Conservation (phyloP, 2,888 invertebrate species). For the Omphaloscelis lunosa region DNA sequence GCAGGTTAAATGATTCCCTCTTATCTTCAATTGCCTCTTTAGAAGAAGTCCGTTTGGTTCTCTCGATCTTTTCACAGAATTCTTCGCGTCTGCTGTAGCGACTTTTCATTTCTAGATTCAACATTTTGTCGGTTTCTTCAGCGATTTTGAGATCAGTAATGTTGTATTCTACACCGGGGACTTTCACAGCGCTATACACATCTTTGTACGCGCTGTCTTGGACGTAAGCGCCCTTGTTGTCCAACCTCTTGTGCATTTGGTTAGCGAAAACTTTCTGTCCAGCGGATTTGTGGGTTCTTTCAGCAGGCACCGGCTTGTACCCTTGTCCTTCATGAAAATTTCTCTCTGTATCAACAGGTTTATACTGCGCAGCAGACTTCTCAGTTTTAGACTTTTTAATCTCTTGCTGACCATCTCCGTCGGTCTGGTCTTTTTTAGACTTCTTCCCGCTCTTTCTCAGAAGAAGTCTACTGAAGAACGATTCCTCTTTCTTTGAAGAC, state of each 20-base stretch:
- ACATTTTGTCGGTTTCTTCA: conserved; percentile 88
- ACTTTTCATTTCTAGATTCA: conserved; percentile 85
- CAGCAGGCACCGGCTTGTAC: conserved; percentile 84
- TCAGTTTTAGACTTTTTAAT: conserved; percentile 85
- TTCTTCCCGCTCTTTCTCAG: conserved; percentile 93
- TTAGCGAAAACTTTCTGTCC: conserved; percentile 89
- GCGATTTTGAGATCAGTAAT: conserved; percentile 89
- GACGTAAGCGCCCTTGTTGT: conserved; percentile 88
- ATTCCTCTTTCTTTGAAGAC: conserved; percentile 90
- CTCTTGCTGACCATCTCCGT: conserved; percentile 84
- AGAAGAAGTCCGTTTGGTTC: conserved; percentile 80
- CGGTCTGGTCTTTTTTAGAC: conserved; percentile 90
- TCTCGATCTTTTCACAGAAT: conserved; percentile 81
- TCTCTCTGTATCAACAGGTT: conserved; percentile 81
- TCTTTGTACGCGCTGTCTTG: conserved; percentile 89
- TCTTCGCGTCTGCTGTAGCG: conserved; percentile 85
- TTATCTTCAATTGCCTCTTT: conserved; percentile 83
- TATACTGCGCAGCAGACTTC: conserved; percentile 81
- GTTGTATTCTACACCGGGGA: conserved; percentile 86
- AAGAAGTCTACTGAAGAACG: conserved; percentile 92
- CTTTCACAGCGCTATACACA: conserved; percentile 87
- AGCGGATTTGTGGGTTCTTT: conserved; percentile 85
- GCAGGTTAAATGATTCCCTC: conserved; percentile 81
- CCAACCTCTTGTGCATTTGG: conserved; percentile 89
- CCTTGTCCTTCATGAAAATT: conserved; percentile 78